Evolutionary conservation across 2,113 vertebrate genomes (phyloP).

Genomic region (Verasper variegatus): DNA sequence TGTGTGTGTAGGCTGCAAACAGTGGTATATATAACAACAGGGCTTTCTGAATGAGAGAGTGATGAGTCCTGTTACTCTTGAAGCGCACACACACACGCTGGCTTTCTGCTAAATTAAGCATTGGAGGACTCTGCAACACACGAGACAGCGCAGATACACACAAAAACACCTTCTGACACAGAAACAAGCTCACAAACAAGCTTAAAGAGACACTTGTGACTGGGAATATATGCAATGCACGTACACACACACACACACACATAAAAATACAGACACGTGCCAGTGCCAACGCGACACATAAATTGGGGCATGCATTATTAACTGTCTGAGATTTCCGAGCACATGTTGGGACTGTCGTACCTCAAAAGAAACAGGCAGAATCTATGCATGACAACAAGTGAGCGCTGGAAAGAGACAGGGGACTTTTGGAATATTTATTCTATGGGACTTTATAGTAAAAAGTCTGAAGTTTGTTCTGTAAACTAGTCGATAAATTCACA

Average conservation of each 20-base stretch:
- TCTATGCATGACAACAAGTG: slow-evolving; percentile 28
- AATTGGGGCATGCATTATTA: slow-evolving; percentile 75
- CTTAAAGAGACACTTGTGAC: slow-evolving; percentile 44
- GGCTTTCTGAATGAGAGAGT: slow-evolving; percentile 49
- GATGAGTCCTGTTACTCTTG: slow-evolving; percentile 51
- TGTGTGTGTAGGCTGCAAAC: slow-evolving; percentile 47
- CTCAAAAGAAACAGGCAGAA: slow-evolving; percentile 49
- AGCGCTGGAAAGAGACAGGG: not conserved
- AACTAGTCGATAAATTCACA: slow-evolving; percentile 29
- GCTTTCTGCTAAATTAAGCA: slow-evolving; percentile 69
- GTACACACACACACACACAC: not conserved
- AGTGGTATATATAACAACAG: slow-evolving; percentile 53
- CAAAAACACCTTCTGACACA: slow-evolving; percentile 37
- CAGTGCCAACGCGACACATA: slow-evolving; percentile 49
- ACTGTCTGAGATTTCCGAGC: slow-evolving; percentile 53
- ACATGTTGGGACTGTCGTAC: slow-evolving; percentile 50
- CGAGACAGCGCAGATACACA: slow-evolving; percentile 27
- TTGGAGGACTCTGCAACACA: slow-evolving; percentile 40
- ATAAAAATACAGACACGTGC: slow-evolving; percentile 34
- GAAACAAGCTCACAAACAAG: slow-evolving; percentile 55
- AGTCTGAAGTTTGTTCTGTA: slow-evolving; percentile 17
- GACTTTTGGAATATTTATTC: not conserved
- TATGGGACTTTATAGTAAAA: not conserved
- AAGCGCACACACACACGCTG: slow-evolving; percentile 13
- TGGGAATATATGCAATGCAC: slow-evolving; percentile 7